phyloP scores from a whole-genome alignment of 1,140 invertebrate species.

The Triops cancriformis region DNA sequence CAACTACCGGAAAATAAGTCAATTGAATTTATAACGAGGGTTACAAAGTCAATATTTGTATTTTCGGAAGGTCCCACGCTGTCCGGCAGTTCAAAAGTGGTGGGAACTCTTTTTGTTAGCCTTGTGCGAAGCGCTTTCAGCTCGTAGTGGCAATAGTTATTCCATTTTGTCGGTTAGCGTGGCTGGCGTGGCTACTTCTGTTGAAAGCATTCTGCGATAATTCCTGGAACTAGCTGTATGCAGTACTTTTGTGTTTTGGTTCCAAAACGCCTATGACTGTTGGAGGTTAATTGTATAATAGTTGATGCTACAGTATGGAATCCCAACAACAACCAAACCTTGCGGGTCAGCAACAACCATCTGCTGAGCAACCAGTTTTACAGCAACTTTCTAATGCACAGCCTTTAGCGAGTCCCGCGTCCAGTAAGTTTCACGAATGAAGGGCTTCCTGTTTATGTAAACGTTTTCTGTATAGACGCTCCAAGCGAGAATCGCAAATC shows the following conservation, averaged over 20 bases:
- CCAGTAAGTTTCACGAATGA: not conserved
- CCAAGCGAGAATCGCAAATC: constrained; percentile 1
- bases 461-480: not conserved
- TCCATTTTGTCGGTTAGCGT: constrained; percentile 8
- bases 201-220: constrained; percentile 11
- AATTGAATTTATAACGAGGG: too few relatives aligned
- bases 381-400: constrained; percentile 13
- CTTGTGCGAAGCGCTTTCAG: not conserved
- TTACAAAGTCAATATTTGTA: too few relatives aligned
- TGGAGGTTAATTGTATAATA: not conserved
- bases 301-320: constrained; percentile 3
- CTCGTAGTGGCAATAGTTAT: not conserved
- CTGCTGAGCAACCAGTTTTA: constrained; percentile 9
- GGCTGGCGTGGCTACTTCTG: not conserved
- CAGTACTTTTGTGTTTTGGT: not conserved
- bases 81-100: not conserved
- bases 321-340: not conserved
- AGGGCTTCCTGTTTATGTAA: not conserved
- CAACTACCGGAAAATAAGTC: too few relatives aligned
- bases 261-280: not conserved
- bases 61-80: too few relatives aligned
- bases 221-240: not conserved
- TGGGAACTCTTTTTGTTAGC: not conserved
- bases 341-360: not conserved
- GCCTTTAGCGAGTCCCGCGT: not conserved